Conservation (phyloP, 2,797 vertebrate species). For the Diplodus puntazzo region DNA sequence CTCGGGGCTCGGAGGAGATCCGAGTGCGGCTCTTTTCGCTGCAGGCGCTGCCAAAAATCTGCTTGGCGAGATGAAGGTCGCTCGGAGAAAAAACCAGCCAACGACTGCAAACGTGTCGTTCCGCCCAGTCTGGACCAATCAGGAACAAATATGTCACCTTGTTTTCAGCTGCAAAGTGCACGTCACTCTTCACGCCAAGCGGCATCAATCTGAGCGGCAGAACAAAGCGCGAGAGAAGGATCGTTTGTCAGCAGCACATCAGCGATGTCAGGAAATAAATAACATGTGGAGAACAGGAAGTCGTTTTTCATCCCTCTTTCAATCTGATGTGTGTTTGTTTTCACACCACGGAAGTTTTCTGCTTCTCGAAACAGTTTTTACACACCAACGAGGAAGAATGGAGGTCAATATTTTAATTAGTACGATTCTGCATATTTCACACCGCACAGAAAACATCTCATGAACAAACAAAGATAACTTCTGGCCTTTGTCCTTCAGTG, state of each 20-base stretch:
- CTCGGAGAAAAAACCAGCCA: slow-evolving; percentile 35
- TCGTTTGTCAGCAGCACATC: slow-evolving; percentile 11
- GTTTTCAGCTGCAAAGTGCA: slow-evolving; percentile 11
- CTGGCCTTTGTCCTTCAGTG: too few species aligned
- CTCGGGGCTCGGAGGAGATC: slow-evolving; percentile 32
- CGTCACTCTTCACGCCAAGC: not conserved
- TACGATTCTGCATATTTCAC: too few species aligned
- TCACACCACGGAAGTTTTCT: not conserved
- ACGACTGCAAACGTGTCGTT: slow-evolving; percentile 33
- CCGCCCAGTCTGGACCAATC: slow-evolving; percentile 43
- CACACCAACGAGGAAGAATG: not conserved
- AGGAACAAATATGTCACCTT: slow-evolving; percentile 57
- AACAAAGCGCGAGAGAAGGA: not conserved
- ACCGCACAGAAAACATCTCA: too few species aligned
- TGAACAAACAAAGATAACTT: too few species aligned
- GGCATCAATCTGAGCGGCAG: not conserved
- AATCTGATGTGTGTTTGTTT: not conserved
- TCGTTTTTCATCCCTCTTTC: not conserved
- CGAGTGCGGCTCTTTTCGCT: slow-evolving; percentile 12
- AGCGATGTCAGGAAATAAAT: not conserved
- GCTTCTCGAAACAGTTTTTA: not conserved
- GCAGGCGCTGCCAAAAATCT: slow-evolving; percentile 49
- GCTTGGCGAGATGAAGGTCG: slow-evolving; percentile 27
- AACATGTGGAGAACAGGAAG: not conserved
- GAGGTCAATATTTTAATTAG: not conserved